Conservation (phyloP, 1,140 invertebrate species). For the Calycopis cecrops region DNA sequence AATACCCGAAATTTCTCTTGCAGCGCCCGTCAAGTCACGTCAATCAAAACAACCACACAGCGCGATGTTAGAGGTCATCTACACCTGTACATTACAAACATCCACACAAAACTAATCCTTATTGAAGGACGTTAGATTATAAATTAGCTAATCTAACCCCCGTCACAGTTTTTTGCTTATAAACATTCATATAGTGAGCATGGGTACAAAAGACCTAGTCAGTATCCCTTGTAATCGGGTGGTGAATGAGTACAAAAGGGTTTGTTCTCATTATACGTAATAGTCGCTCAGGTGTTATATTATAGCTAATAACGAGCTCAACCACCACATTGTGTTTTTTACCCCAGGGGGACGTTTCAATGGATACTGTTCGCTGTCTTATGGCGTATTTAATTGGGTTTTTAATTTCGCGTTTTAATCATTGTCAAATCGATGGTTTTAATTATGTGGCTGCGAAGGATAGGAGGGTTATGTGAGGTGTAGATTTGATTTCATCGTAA, state of each 20-base stretch:
- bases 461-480: too few relatives aligned
- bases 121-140: slow-evolving; percentile 23
- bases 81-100: slow-evolving; percentile 13
- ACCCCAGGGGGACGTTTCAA: too few relatives aligned
- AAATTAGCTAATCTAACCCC: slow-evolving; percentile 24
- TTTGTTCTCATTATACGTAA: slow-evolving; percentile 64
- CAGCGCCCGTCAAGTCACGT: slow-evolving; percentile 55
- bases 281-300: slow-evolving; percentile 67
- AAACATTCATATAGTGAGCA: slow-evolving; percentile 64
- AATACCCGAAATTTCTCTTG: slow-evolving; percentile 55
- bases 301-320: slow-evolving; percentile 19
- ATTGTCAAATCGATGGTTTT: too few relatives aligned
- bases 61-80: slow-evolving; percentile 56
- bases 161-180: slow-evolving; percentile 45
- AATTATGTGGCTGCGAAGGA: too few relatives aligned
- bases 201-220: slow-evolving; percentile 54
- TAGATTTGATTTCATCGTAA: too few relatives aligned
- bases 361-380: too few relatives aligned
- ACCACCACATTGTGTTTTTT: too few relatives aligned
- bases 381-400: too few relatives aligned
- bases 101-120: slow-evolving; percentile 27
- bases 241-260: slow-evolving; percentile 62
- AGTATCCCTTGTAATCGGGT: slow-evolving; percentile 59
- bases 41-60: slow-evolving; percentile 60
- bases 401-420: too few relatives aligned